Evolutionary conservation across 2,797 vertebrate species (phyloP), one percentile per base, ranked within the genome.

Genomic region (Pangasius macronema): DNA sequence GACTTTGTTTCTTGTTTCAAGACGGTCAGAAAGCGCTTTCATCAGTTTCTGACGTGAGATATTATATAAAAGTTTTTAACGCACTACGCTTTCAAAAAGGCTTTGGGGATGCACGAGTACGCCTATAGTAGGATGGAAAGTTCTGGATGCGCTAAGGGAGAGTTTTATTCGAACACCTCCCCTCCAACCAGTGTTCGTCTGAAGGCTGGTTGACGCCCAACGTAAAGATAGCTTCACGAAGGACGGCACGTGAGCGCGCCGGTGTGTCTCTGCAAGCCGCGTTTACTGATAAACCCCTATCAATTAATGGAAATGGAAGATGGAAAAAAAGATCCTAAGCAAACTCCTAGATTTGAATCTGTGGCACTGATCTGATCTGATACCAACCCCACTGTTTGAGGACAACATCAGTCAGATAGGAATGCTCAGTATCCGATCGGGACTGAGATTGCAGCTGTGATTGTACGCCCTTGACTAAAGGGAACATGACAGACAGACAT

Each of bases 401-500:
- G 42, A 65, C 80, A 30, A 20, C 42, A 22, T 82, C 79, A 42
- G 80, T 63, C 36, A 6, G 76, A 39, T 39, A 5, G 9, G 18
- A 79, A 22, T 20, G 22, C 57, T 63, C 22, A 8, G 36, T 1
- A 49, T 51, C n/a, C 63, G 42, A 39, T 18, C 22, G 22, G 30
- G 79, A 42, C 4, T 1, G 36, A 83, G 81, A 83, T 83, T 6
- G 42, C 61, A 3, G 0, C 14, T 6, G 8, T 51, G 81, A 83
- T 33, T 67, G 81, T 27, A 8, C 53, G 80, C 42, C 42, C 85
- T 57, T 53, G 18, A 70, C 81, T 84, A 65, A 84, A 79, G 75
- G 82, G 59, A 84, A 84, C 86, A 53, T 84, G 82, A 84, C 59
- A 85, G 67, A 85, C 83, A 68, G 46, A 49, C 24, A 27, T 36